These are phyloP conservation scores for Apis cerana DNA, from an alignment of 1,140 invertebrate species.

Conservation along the genomic window DNA sequence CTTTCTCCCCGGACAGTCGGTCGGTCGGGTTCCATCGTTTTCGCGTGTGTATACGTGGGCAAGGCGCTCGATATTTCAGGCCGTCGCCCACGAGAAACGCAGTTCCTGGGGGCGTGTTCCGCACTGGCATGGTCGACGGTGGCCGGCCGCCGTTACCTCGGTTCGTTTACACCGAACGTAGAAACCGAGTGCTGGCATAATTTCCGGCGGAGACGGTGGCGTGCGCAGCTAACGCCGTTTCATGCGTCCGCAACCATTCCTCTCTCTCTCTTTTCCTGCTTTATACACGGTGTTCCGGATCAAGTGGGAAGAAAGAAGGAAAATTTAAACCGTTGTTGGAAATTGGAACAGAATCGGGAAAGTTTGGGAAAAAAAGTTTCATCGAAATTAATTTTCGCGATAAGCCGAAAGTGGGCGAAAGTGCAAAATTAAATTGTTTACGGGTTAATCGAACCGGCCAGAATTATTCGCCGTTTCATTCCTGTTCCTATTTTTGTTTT, in stretches of 20 bases:
- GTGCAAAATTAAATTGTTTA: too few relatives aligned
- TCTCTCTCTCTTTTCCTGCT: not conserved
- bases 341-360: too few relatives aligned
- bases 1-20: conserved; percentile 59
- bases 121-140: conserved; percentile 51
- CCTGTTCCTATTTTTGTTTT: too few relatives aligned
- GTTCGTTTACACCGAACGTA: conserved; percentile 67
- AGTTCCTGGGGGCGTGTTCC: conserved; percentile 69
- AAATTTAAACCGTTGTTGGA: too few relatives aligned
- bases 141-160: conserved; percentile 54
- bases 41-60: conserved; percentile 63
- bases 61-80: conserved; percentile 72
- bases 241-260: conserved; percentile 47
- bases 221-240: conserved; percentile 48
- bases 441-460: too few relatives aligned
- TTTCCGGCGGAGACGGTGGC: conserved; percentile 65
- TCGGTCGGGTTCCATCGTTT: conserved; percentile 61
- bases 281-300: not conserved
- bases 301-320: too few relatives aligned
- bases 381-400: too few relatives aligned
- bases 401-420: too few relatives aligned
- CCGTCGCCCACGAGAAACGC: conserved; percentile 68
- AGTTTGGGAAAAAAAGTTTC: too few relatives aligned
- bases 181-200: conserved; percentile 67
- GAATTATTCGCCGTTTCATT: too few relatives aligned